Percentiles rank a stretch among this genome's conserved stretches.
Conservation (phyloP, 2,888 invertebrate genomes). For the Cephus spinipes region DNA sequence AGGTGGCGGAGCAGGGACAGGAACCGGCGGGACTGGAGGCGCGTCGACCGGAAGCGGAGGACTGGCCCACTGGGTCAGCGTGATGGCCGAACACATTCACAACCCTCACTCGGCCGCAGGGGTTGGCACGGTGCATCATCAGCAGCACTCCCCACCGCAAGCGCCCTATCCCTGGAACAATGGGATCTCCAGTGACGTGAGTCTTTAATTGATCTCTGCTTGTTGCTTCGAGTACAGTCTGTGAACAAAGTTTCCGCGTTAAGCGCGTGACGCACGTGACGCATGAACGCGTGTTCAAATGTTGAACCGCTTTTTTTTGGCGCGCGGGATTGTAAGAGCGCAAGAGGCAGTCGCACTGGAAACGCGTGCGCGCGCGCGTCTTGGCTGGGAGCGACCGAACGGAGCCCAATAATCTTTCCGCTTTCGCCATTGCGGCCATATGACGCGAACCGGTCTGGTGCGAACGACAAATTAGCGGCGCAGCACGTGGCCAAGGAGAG, state of each 20-base stretch:
- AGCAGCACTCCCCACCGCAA: constrained; percentile 62
- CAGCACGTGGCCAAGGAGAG: too few species aligned
- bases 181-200: constrained; percentile 62
- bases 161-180: constrained; percentile 65
- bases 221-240: background rate
- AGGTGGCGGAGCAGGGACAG: constrained; percentile 67
- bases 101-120: constrained; percentile 76
- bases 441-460: too few species aligned
- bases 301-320: too few species aligned
- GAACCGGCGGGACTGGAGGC: constrained; percentile 61
- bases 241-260: background rate
- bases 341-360: too few species aligned
- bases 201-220: constrained; percentile 31
- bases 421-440: too few species aligned
- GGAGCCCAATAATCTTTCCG: too few species aligned
- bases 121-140: constrained; percentile 72
- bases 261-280: too few species aligned
- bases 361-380: too few species aligned
- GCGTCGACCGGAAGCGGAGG: constrained; percentile 67
- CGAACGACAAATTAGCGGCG: too few species aligned
- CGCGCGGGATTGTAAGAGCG: too few species aligned
- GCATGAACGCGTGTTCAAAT: too few species aligned
- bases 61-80: constrained; percentile 96
- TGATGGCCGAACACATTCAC: constrained; percentile 96
- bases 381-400: too few species aligned